These are phyloP conservation scores for Upupa epops DNA, from an alignment of 2,113 vertebrate species.

Conservation along the genomic window DNA sequence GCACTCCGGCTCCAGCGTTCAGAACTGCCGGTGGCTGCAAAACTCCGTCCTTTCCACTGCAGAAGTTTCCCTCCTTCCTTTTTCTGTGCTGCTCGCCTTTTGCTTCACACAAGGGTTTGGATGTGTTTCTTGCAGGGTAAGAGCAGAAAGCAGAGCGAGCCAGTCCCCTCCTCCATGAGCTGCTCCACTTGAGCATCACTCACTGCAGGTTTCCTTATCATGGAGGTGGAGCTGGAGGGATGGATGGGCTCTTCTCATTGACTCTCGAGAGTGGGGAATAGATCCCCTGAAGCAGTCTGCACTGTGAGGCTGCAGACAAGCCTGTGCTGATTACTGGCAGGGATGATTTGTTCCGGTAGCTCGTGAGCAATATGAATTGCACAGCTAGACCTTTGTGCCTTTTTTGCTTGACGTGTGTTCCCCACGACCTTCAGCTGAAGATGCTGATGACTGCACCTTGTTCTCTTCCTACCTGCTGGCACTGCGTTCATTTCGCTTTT, in stretches of 20 bases:
- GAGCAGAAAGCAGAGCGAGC: neutral
- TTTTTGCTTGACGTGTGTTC: constrained; percentile 64
- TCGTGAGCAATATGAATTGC: constrained; percentile 62
- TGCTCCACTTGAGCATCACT: neutral
- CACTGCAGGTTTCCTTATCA: neutral
- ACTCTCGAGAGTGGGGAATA: neutral
- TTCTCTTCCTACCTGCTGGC: constrained; percentile 47
- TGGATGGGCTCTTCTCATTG: neutral
- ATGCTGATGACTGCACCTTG: constrained; percentile 70
- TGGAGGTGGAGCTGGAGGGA: neutral
- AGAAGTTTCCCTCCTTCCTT: neutral
- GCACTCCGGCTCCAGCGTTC: neutral
- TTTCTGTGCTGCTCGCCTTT: neutral
- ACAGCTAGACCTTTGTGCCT: constrained; percentile 76
- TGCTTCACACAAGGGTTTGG: neutral
- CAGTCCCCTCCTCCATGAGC: rapidly evolving
- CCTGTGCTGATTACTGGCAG: neutral
- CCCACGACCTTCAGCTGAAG: constrained; percentile 35
- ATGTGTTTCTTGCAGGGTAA: neutral
- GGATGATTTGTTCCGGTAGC: constrained; percentile 1
- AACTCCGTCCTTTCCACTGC: neutral
- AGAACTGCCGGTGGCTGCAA: neutral
- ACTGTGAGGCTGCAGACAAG: constrained; percentile 22
- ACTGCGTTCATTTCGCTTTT: constrained; percentile 31
- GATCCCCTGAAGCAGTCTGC: neutral